A percentile compares a stretch with the other conserved stretches of the same genome.
Conservation (phyloP, 2,888 invertebrate genomes). For the Drosophila sordidula region DNA sequence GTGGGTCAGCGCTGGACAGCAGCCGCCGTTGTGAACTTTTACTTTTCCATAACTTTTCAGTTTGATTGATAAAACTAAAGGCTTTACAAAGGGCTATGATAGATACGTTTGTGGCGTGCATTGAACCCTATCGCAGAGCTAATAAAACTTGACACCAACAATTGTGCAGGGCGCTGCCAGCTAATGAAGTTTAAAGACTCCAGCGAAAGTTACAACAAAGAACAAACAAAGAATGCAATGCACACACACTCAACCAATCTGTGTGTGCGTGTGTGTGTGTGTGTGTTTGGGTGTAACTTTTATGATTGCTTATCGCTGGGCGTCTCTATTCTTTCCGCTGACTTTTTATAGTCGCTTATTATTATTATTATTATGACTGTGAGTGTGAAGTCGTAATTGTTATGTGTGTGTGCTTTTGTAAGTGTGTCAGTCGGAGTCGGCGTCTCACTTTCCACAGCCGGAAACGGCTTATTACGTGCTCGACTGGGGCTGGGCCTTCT, state of each 20-base stretch:
- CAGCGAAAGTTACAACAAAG: conserved; percentile 71
- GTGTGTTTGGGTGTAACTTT: conserved; percentile 11
- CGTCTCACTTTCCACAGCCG: conserved; percentile 35
- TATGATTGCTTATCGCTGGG: conserved; percentile 67
- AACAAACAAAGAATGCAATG: conserved; percentile 66
- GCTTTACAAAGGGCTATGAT: conserved; percentile 21
- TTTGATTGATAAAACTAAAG: conserved; percentile 45
- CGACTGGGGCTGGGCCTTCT: conserved; percentile 14
- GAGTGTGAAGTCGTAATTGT: conserved; percentile 67
- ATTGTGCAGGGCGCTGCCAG: conserved; percentile 41
- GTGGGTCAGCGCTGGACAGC: conserved; percentile 70
- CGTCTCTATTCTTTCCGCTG: conserved; percentile 28
- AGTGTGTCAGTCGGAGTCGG: conserved; percentile 47
- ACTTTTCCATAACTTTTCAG: conserved; percentile 46
- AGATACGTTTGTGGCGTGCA: conserved; percentile 33
- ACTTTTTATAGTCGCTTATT: conserved; percentile 45
- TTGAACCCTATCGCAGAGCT: conserved; percentile 56
- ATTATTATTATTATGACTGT: conserved; percentile 33
- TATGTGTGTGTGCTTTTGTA: conserved; percentile 36
- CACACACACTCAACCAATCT: conserved; percentile 12
- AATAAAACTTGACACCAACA: conserved; percentile 78
- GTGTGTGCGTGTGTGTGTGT: conserved; percentile 1
- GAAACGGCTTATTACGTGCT: conserved; percentile 51
- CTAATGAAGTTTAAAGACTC: conserved; percentile 60
- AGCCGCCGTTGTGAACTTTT: conserved; percentile 60